Evolutionary conservation across 2,797 vertebrate species (phyloP).

Genomic region (Crocidura indochinensis): DNA sequence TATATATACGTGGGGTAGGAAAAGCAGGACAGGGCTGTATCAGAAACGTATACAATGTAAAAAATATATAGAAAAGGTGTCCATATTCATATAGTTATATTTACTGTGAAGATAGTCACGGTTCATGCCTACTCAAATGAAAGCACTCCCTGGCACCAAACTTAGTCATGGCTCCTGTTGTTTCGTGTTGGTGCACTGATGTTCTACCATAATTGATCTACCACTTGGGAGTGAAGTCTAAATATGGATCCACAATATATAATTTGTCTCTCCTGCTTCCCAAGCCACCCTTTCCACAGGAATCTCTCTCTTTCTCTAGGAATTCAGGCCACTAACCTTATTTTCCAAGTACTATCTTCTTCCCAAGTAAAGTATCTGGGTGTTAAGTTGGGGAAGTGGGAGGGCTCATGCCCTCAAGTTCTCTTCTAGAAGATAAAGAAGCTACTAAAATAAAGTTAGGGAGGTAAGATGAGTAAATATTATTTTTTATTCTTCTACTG

Average conservation of each 20-base stretch:
- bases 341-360: conserved; percentile 46
- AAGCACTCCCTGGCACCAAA: conserved; percentile 17
- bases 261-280: not conserved
- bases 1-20: not conserved
- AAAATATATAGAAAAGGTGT: conserved; percentile 30
- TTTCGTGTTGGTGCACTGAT: conserved; percentile 10
- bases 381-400: not conserved
- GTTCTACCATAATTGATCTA: not conserved
- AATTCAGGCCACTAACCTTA: not conserved
- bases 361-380: conserved; percentile 47
- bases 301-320: conserved; percentile 13
- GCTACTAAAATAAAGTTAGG: conserved; percentile 46
- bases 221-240: not conserved
- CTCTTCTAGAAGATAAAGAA: conserved; percentile 66
- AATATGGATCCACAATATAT: not conserved
- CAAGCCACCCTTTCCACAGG: not conserved
- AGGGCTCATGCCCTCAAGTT: conserved; percentile 5
- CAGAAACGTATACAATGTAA: not conserved
- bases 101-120: conserved; percentile 47
- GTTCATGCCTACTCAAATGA: conserved; percentile 24
- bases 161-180: conserved; percentile 2
- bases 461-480: conserved; percentile 51
- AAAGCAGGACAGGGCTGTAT: not conserved
- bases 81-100: conserved; percentile 1
- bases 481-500: conserved; percentile 65